Evolutionary conservation across 2,113 vertebrate species (phyloP), one percentile per base, ranked within the genome.

Genomic region (Nibea coibor): DNA sequence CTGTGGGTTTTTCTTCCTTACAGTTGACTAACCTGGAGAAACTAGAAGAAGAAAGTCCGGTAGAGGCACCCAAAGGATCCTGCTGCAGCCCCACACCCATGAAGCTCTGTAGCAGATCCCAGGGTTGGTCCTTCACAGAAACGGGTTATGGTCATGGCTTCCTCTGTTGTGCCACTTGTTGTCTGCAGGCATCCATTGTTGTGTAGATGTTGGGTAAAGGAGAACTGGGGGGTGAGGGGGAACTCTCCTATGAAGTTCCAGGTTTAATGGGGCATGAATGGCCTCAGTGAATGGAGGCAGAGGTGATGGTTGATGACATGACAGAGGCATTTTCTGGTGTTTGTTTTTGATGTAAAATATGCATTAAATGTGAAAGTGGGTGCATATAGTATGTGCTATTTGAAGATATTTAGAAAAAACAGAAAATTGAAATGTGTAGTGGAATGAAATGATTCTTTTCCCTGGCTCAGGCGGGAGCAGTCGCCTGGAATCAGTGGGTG

Each of bases 401-500:
- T 47, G 15, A 48, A 48, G 45, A 11, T 57, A 56, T n/a, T 20
- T 35, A 16, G 24, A 67, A 63, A 15, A 48, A 64, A 19, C 0
- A 2, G 31, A 35, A 35, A 35, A 35, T 35, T 47, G 43, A 3
- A 42, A 57, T 45, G 16, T 63, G 4, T 28, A 45, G 10, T n/a
- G 17, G 58, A 65, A 9, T 70, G 1, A 75, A 61, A 35, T 31
- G 0, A 5, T n/a, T 72, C 0, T 53, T 35, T 45, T 59, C 42
- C 19, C 3, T 19, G 47, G 7, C 3, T 62, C 71, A 99, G 98
- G 96, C 31, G 96, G 95, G 0, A 95, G 94, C 77, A 96, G 94
- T 64, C 96, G 96, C 3, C 92, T 99, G 85, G 96, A 99, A 82
- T 98, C 97, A 0, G 98, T 99, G 53, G 97, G 98, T 35, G 98